These are phyloP conservation scores for Nematopogon swammerdamellus DNA, from an alignment of 2,888 invertebrate species.

Conservation along the genomic window DNA sequence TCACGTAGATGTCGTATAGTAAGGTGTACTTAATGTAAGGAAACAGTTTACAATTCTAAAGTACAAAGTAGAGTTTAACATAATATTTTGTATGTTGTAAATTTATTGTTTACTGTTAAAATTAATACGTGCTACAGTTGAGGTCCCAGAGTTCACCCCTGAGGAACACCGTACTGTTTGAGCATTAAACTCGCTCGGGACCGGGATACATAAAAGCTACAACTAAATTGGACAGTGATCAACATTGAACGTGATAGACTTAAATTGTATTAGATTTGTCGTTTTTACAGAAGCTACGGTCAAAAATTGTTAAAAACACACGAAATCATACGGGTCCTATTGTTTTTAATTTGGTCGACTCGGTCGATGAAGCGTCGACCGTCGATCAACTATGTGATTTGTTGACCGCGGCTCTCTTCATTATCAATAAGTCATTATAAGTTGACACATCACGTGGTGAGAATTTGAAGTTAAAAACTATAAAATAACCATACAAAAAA, in stretches of 20 bases:
- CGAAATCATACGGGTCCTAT: constrained; percentile 40
- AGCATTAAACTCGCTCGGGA: too few relatives aligned
- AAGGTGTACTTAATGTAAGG: background rate
- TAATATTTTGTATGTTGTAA: background rate
- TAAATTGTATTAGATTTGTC: constrained; percentile 49
- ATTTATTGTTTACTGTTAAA: background rate
- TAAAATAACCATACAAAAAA: background rate
- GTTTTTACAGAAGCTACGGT: constrained; percentile 30
- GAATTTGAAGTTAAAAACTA: background rate
- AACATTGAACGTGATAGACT: constrained; percentile 54
- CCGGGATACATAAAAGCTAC: too few relatives aligned
- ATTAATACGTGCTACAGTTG: background rate
- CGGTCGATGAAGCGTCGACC: background rate
- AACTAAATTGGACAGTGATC: constrained; percentile 54
- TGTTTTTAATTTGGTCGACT: constrained; percentile 20
- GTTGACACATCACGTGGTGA: background rate
- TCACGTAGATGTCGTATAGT: constrained; percentile 35
- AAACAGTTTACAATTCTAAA: background rate
- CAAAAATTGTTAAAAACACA: constrained; percentile 38
- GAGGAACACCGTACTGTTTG: background rate
- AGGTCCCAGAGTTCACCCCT: background rate
- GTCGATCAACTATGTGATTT: background rate
- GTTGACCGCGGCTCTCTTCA: background rate
- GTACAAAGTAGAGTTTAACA: background rate
- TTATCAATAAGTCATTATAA: background rate